Evolutionary conservation across 2,888 invertebrate genomes (phyloP).

Genomic region (Anodontia alba): DNA sequence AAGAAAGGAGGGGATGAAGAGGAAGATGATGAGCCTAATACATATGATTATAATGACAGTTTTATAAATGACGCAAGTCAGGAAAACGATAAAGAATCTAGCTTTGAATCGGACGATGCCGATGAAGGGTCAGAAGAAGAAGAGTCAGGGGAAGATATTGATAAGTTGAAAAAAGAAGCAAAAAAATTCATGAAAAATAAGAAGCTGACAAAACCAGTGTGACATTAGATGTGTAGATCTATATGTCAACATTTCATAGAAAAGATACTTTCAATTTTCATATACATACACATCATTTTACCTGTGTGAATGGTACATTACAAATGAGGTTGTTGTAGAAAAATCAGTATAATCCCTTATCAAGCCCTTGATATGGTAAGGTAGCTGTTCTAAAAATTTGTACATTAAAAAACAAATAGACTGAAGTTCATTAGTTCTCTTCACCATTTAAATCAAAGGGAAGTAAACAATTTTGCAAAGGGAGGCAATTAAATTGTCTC

Average conservation of each 20-base stretch:
- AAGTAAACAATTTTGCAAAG: too few relatives aligned
- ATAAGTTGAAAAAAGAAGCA: slow-evolving; percentile 68
- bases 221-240: slow-evolving; percentile 5
- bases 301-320: neutral
- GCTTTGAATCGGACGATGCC: slow-evolving; percentile 8
- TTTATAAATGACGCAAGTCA: slow-evolving; percentile 72
- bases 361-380: too few relatives aligned
- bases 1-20: slow-evolving; percentile 60
- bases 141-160: slow-evolving; percentile 58
- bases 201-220: slow-evolving; percentile 67
- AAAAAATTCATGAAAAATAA: slow-evolving; percentile 75
- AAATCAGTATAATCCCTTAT: too few relatives aligned
- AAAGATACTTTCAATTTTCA: neutral
- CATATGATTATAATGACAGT: slow-evolving; percentile 76
- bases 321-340: too few relatives aligned
- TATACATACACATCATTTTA: neutral
- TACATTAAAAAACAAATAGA: too few relatives aligned
- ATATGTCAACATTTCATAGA: slow-evolving; percentile 11
- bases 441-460: too few relatives aligned
- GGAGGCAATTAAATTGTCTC: too few relatives aligned
- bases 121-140: slow-evolving; percentile 54
- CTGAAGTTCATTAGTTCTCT: too few relatives aligned
- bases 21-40: slow-evolving; percentile 73
- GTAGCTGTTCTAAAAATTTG: too few relatives aligned
- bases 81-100: slow-evolving; percentile 25